Evolutionary conservation across 2,113 vertebrate genomes (phyloP), one percentile per base, ranked within the genome.

Genomic region (Thalassarche chlororhynchos): DNA sequence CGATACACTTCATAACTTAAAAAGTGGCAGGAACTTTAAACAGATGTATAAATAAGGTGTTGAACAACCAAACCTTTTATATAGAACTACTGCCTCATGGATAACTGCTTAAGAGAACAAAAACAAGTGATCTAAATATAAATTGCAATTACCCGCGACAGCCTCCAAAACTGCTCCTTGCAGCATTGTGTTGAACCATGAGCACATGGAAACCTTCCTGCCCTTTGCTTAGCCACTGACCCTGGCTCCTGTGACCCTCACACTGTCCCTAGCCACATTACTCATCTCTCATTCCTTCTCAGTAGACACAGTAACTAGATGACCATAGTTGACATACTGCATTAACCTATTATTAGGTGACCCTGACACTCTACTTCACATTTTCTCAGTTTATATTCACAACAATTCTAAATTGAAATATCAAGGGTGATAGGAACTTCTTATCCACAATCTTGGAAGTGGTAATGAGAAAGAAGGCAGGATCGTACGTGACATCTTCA

Each of bases 321-420:
- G 74, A 96, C 25, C 74, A 87, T 2, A 91, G 68, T 3, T 80
- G 51, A 93, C 89, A 89, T 64, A 47, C 58, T 80, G 62, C 77
- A 58, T 82, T 92, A 89, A 57, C 61, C 87, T 82, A 58, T 70
- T 95, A 93, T 54, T 91, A 95, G 87, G 78, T 80, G 82, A 91
- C 75, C 51, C 84, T 77, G 82, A 87, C 72, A 91, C 60, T 71
- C 64, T 51, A 70, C 61, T 32, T 95, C 71, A 14, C 15, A 28
- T 83, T 90, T 94, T 93, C 87, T 70, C 75, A 66, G 82, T 62
- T 88, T 70, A 79, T 66, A 84, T n/a, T 86, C 62, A 84, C 64
- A 84, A 75, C 55, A 47, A 77, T 34, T 85, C 55, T 60, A 83
- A 90, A 89, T 5, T 51, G 54, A 95, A 96, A 70, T 74, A 94